These are phyloP conservation scores for Cheilosia grossa DNA, from an alignment of 2,888 invertebrate species.

Conservation along the genomic window DNA sequence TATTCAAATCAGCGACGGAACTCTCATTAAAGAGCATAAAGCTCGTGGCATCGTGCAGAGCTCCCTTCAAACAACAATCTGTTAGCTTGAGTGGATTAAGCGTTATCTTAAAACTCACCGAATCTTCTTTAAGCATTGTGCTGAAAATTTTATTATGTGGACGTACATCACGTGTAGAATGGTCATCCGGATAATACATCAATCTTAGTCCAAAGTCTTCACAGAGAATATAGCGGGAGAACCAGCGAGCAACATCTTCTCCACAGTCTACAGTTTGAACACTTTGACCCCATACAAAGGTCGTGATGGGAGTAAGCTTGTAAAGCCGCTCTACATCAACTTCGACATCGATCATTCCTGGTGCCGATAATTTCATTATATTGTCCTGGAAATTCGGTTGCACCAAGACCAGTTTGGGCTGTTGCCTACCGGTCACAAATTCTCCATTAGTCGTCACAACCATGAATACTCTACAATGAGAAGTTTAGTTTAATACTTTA, in stretches of 20 bases:
- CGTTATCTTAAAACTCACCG: slow-evolving; percentile 52
- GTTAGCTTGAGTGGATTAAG: not conserved
- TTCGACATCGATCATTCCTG: slow-evolving; percentile 84
- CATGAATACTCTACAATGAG: slow-evolving; percentile 84
- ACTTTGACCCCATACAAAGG: slow-evolving; percentile 85
- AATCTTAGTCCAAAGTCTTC: slow-evolving; percentile 84
- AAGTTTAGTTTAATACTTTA: not conserved
- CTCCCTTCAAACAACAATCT: slow-evolving; percentile 83
- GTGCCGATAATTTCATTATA: slow-evolving; percentile 84
- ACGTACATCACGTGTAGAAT: slow-evolving; percentile 80
- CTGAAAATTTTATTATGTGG: slow-evolving; percentile 79
- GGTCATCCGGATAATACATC: slow-evolving; percentile 85
- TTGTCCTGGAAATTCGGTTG: slow-evolving; percentile 80
- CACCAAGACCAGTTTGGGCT: slow-evolving; percentile 85
- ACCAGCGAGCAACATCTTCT: slow-evolving; percentile 88
- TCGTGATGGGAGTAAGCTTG: slow-evolving; percentile 81
- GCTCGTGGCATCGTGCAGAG: slow-evolving; percentile 86
- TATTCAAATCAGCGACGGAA: slow-evolving; percentile 87
- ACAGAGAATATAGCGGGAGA: slow-evolving; percentile 85
- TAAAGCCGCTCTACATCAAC: slow-evolving; percentile 84
- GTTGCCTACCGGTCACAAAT: slow-evolving; percentile 85
- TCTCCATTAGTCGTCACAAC: slow-evolving; percentile 85
- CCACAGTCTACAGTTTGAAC: slow-evolving; percentile 89
- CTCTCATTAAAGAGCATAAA: slow-evolving; percentile 87
- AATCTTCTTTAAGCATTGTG: slow-evolving; percentile 70